Conservation (phyloP, 2,113 vertebrate species). For the Pteronura brasiliensis region DNA sequence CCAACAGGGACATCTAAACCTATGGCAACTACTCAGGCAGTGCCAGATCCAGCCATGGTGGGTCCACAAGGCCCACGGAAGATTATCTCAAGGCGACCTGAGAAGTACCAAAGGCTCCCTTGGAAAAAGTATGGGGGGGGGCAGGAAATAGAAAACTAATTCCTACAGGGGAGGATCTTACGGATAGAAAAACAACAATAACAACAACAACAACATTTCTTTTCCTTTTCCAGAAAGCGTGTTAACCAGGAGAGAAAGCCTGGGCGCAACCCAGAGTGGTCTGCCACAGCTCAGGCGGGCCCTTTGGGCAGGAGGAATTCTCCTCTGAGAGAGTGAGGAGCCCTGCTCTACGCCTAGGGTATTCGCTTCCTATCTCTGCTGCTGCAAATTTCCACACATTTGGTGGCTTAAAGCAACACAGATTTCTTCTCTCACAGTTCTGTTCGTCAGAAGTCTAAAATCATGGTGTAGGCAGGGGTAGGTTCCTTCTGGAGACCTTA, state of each 20-base stretch:
- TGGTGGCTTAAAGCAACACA: not conserved
- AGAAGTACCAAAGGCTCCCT: not conserved
- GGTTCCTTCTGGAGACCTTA: constrained; percentile 16
- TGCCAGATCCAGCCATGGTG: not conserved
- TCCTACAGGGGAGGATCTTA: not conserved
- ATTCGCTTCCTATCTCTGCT: constrained; percentile 9
- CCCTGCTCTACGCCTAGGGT: not conserved
- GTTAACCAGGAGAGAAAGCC: not conserved
- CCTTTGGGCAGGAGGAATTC: not conserved
- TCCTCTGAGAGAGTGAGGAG: not conserved
- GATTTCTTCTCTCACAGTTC: not conserved
- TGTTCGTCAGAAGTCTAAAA: constrained; percentile 20
- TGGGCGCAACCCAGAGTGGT: not conserved
- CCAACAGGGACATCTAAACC: not conserved
- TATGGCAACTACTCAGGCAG: not conserved
- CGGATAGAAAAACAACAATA: not conserved
- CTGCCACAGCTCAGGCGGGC: not conserved
- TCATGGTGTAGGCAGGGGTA: not conserved
- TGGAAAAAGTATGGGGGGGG: not conserved
- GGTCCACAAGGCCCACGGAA: not conserved
- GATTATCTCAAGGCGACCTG: not conserved
- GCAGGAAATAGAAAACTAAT: not conserved
- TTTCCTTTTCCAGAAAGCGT: constrained; percentile 11
- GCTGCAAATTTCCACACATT: not conserved
- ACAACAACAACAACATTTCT: not conserved